A percentile compares a stretch with the other conserved stretches of the same genome.
phyloP scores from a whole-genome alignment of 2,113 vertebrate genomes.

The Pangasianodon hypophthalmus region DNA sequence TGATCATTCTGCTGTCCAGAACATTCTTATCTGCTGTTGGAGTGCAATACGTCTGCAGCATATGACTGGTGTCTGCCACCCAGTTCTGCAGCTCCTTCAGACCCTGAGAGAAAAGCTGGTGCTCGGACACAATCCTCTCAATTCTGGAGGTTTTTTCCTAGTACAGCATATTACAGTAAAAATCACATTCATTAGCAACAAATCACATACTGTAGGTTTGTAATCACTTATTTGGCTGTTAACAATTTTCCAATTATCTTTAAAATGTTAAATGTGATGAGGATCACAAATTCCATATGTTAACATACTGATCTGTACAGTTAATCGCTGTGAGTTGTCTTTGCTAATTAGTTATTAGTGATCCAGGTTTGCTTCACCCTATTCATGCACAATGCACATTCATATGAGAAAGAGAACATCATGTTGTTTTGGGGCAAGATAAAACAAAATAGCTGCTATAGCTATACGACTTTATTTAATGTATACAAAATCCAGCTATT shows the following conservation, averaged over 20 bases:
- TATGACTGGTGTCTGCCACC: conserved; percentile 84
- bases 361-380: conserved; percentile 22
- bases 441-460: neutral
- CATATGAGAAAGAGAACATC: neutral
- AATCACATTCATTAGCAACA: neutral
- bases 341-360: conserved; percentile 19
- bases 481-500: neutral
- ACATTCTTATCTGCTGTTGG: conserved; percentile 88
- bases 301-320: neutral
- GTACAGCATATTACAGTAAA: neutral
- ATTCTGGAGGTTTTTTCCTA: conserved; percentile 92
- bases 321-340: conserved; percentile 9
- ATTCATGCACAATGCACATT: conserved; percentile 8
- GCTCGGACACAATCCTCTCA: conserved; percentile 88
- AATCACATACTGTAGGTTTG: neutral
- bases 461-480: neutral
- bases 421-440: neutral
- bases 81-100: conserved; percentile 92
- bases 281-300: neutral
- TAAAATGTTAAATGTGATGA: conserved; percentile 21
- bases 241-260: neutral
- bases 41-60: conserved; percentile 85
- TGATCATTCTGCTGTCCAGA: conserved; percentile 89
- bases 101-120: conserved; percentile 87
- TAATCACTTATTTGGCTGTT: neutral